Evolutionary conservation across 2,888 invertebrate species (phyloP).

Genomic region (Eristalinus aeneus): DNA sequence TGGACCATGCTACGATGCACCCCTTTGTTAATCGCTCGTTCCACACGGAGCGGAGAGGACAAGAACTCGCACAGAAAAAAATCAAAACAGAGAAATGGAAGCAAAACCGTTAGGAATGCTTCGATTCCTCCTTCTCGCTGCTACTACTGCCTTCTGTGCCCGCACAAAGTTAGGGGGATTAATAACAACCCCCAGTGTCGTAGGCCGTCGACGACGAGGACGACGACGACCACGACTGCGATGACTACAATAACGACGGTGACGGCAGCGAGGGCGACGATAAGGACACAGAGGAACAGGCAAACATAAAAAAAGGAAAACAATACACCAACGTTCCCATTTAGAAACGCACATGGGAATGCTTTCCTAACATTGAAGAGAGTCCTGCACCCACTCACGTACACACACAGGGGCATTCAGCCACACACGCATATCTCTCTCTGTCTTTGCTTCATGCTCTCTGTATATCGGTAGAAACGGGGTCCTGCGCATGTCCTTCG

Average conservation of each 20-base stretch:
- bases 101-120: conserved; percentile 23
- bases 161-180: conserved; percentile 60
- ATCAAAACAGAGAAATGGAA: conserved; percentile 10
- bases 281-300: not conserved
- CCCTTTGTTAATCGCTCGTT: conserved; percentile 69
- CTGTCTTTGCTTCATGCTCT: not conserved
- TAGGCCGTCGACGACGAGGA: conserved; percentile 43
- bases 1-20: conserved; percentile 70
- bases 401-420: conserved; percentile 11
- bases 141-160: conserved; percentile 11
- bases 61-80: conserved; percentile 12
- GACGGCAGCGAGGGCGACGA: not conserved
- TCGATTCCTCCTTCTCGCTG: conserved; percentile 11
- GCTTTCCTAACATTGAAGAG: conserved; percentile 64
- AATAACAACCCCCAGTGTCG: conserved; percentile 69
- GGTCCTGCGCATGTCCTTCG: conserved; percentile 63
- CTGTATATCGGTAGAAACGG: not conserved
- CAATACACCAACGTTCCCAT: conserved; percentile 57
- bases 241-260: conserved; percentile 4
- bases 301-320: conserved; percentile 33
- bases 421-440: conserved; percentile 33
- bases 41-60: conserved; percentile 30
- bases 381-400: conserved; percentile 53
- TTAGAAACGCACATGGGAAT: conserved; percentile 69
- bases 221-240: conserved; percentile 2